A percentile compares a stretch with the other conserved stretches of the same genome.
Evolutionary conservation across 2,797 vertebrate genomes (phyloP).

Genomic region (Nyctalus aviator): DNA sequence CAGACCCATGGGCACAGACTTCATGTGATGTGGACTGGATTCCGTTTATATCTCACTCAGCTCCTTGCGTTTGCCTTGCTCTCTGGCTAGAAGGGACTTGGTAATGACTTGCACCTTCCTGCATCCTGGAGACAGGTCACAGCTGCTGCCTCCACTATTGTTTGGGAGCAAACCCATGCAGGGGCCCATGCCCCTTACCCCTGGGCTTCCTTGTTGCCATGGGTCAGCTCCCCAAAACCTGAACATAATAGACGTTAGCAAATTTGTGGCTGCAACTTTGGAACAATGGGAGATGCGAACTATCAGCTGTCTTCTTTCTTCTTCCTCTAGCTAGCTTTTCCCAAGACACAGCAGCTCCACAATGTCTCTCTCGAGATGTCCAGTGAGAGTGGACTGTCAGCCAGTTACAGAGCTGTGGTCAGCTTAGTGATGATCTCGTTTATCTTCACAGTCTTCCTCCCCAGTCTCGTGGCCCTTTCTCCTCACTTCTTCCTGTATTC

Average conservation of each 20-base stretch:
- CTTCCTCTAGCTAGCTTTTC: neutral
- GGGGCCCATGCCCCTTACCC: neutral
- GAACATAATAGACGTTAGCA: neutral
- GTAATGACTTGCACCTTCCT: neutral
- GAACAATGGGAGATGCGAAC: neutral
- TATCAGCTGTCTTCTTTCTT: neutral
- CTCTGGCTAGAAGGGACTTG: neutral
- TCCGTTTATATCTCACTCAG: neutral
- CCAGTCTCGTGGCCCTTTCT: neutral
- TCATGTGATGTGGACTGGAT: neutral
- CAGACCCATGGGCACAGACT: neutral
- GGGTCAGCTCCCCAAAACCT: neutral
- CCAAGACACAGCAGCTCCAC: neutral
- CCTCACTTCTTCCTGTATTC: neutral
- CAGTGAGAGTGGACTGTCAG: neutral
- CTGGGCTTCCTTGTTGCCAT: neutral
- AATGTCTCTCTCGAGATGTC: neutral
- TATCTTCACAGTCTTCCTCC: neutral
- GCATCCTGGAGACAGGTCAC: neutral
- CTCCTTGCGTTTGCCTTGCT: neutral
- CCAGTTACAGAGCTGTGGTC: neutral
- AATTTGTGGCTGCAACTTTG: neutral
- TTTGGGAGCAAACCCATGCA: neutral
- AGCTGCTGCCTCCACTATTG: neutral
- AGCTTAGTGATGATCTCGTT: neutral